A percentile compares a stretch with the other conserved stretches of the same genome.
These are phyloP conservation scores for Ischnus inquisitorius DNA, from an alignment of 2,888 invertebrate species.

Conservation along the genomic window DNA sequence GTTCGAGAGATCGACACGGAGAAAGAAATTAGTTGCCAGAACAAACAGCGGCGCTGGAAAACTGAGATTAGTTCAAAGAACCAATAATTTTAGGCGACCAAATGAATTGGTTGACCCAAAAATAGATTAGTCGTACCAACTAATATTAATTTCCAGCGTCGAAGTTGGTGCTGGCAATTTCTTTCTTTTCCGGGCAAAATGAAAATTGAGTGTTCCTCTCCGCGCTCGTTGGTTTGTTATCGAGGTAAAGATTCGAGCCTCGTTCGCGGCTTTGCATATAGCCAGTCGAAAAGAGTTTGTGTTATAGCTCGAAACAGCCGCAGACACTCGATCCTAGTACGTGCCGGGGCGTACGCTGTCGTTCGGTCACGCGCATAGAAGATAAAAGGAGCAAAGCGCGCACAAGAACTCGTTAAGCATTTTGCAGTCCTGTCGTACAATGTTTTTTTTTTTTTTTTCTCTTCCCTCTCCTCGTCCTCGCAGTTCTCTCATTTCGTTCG, in stretches of 20 bases:
- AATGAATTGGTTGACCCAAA: no score
- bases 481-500: constrained; percentile 69
- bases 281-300: background rate
- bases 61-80: no score
- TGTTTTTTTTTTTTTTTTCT: constrained; percentile 42
- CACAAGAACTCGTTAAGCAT: constrained; percentile 80
- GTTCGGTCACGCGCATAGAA: constrained; percentile 74
- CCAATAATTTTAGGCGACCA: no score
- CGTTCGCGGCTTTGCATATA: background rate
- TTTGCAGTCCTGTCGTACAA: constrained; percentile 74
- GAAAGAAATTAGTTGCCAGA: no score
- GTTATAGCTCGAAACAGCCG: constrained; percentile 36
- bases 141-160: no score
- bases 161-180: no score
- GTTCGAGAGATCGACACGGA: no score
- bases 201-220: background rate
- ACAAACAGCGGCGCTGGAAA: no score
- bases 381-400: constrained; percentile 69
- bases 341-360: constrained; percentile 69
- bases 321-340: constrained; percentile 50
- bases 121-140: no score
- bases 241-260: background rate
- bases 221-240: background rate
- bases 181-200: no score
- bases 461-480: background rate